phyloP scores from a whole-genome alignment of 1,140 invertebrate genomes.

The Heliconius himera region DNA sequence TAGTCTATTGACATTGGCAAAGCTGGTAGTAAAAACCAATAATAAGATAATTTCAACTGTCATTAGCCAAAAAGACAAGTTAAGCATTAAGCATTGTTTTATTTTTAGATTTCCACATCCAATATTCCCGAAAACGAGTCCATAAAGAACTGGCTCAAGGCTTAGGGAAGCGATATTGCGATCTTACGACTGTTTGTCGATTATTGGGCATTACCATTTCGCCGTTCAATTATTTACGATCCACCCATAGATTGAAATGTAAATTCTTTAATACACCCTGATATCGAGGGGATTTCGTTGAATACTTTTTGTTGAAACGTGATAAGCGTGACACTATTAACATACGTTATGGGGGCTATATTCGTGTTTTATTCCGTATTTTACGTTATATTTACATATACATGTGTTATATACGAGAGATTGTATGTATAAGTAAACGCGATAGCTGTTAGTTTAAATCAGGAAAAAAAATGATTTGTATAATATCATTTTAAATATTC shows the following conservation, averaged over 20 bases:
- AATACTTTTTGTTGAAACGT: slow-evolving; percentile 6
- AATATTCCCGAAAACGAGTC: slow-evolving; percentile 57
- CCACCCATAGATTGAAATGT: slow-evolving; percentile 18
- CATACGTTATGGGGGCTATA: background rate
- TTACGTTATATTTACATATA: background rate
- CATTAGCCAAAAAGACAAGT: background rate
- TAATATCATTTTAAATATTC: too few relatives aligned
- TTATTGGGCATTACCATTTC: slow-evolving; percentile 39
- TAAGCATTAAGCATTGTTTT: background rate
- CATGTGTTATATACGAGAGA: background rate
- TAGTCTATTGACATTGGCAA: too few relatives aligned
- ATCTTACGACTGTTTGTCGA: slow-evolving; percentile 49
- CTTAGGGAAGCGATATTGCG: slow-evolving; percentile 47
- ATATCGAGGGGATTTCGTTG: slow-evolving; percentile 4
- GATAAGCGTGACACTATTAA: background rate
- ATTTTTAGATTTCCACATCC: slow-evolving; percentile 27
- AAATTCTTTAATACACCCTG: slow-evolving; percentile 18
- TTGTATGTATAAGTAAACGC: too few relatives aligned
- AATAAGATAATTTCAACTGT: background rate
- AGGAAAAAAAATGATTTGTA: too few relatives aligned
- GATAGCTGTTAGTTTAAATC: too few relatives aligned
- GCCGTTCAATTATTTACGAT: slow-evolving; percentile 27
- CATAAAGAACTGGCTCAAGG: slow-evolving; percentile 55
- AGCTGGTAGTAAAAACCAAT: too few relatives aligned
- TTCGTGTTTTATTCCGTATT: background rate